Conservation (phyloP, 2,797 vertebrate genomes). For the Crypturellus tataupa region DNA sequence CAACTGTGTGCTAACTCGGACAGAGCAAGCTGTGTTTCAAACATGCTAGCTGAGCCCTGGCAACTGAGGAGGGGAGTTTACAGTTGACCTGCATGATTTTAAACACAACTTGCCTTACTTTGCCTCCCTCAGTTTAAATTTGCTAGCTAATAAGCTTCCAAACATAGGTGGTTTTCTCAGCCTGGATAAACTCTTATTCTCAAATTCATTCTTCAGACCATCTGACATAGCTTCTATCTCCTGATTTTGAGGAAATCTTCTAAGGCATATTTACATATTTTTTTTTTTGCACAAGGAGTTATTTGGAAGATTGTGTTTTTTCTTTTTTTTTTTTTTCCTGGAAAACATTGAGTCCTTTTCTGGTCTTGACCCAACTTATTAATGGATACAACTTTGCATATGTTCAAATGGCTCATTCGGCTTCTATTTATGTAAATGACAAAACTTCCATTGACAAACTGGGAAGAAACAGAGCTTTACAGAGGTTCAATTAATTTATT, state of each 20-base stretch:
- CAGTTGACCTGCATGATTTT: conserved; percentile 48
- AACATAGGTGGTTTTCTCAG: conserved; percentile 65
- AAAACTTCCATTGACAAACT: not conserved
- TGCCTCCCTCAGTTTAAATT: conserved; percentile 62
- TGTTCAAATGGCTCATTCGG: not conserved
- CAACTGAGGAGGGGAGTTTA: conserved; percentile 3
- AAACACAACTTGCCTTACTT: conserved; percentile 61
- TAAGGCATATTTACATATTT: not conserved
- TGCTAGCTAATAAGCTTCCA: conserved; percentile 62
- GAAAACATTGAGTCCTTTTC: not conserved
- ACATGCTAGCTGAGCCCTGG: not conserved
- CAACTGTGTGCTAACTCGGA: not conserved
- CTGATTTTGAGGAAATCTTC: conserved; percentile 19
- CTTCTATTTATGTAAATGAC: not conserved
- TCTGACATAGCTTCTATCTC: conserved; percentile 33
- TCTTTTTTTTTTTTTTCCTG: not conserved
- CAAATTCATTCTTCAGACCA: conserved; percentile 30
- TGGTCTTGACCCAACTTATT: not conserved
- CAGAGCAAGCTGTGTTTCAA: conserved; percentile 10
- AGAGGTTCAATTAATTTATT: not conserved
- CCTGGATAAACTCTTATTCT: conserved; percentile 50
- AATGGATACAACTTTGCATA: not conserved
- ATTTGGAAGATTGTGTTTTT: not conserved
- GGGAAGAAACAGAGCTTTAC: not conserved
- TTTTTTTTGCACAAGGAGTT: conserved; percentile 1